Conservation (phyloP, 2,113 vertebrate genomes). For the Thunnus thynnus region DNA sequence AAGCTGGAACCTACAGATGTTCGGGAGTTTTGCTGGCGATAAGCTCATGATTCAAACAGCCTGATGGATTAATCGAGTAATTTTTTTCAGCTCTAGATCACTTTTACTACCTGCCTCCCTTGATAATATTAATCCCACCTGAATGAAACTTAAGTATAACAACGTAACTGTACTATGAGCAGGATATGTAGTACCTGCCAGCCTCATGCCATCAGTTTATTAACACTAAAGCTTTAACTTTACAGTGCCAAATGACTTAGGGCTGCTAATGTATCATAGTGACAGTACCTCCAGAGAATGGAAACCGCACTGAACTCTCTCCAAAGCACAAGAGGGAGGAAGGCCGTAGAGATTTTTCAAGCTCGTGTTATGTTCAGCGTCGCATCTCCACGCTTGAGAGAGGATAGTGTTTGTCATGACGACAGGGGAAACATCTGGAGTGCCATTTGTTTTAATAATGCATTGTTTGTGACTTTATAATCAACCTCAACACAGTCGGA, state of each 20-base stretch:
- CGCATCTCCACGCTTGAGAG: conserved; percentile 49
- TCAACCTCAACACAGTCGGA: conserved; percentile 62
- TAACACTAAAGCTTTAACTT: conserved; percentile 48
- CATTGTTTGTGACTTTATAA: conserved; percentile 73
- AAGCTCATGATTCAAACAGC: too few species aligned
- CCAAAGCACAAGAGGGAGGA: background rate
- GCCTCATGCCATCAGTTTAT: conserved; percentile 38
- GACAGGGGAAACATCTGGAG: conserved; percentile 76
- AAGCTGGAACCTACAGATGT: background rate
- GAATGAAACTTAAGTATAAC: conserved; percentile 2
- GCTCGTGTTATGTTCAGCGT: conserved; percentile 41
- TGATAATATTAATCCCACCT: background rate
- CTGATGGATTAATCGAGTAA: background rate
- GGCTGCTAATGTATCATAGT: conserved; percentile 45
- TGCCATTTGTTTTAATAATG: conserved; percentile 80
- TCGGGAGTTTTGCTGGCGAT: too few species aligned
- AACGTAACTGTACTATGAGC: conserved; percentile 1
- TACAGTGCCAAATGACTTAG: conserved; percentile 44
- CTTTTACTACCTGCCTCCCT: background rate
- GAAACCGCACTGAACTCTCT: conserved; percentile 20
- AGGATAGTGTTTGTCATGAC: conserved; percentile 69
- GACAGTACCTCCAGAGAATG: conserved; percentile 33
- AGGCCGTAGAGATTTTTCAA: conserved; percentile 62
- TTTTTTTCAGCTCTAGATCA: background rate
- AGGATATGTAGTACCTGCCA: conserved; percentile 20